Evolutionary conservation across 2,888 invertebrate species (phyloP), one percentile per base, ranked within the genome.

Genomic region (Embidobia sp.): DNA sequence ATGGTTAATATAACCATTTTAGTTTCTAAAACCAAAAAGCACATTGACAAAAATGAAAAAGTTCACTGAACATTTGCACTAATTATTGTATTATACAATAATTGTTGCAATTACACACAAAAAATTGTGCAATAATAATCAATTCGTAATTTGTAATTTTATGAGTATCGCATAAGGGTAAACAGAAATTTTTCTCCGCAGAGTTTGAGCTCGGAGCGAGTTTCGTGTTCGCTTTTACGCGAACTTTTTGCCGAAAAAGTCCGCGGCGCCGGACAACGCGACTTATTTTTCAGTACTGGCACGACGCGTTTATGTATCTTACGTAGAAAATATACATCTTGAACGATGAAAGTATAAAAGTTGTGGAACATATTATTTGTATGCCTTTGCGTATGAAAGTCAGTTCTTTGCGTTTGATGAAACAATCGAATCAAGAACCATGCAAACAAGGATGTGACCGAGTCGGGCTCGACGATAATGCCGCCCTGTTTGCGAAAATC

Each of bases 281-380:
- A 53, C 53, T 61, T 22, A 4, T 46, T 31, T 29, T 51, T 70
- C 66, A 70, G 70, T 76, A 66, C 76, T 59, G 64, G 76, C 70
- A 66, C 70, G 76, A 76, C 51, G 66, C 76, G n/a, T 78, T 77
- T 61, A 48, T 48, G 69, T 70, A 74, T 61, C 70, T 74, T 78
- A 61, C 69, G 42, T 77, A 77, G 44, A 69, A 73, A 78, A 78
- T 78, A 78, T 74, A 78, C 40, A 78, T 74, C 35, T 67, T 42
- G 73, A 74, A 78, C 70, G 66, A 69, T 74, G 70, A 78, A 70
- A 70, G 78, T 78, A 78, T 70, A 78, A 78, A 73, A 78, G 69
- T 78, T 69, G 74, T 70, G 73, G 73, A 78, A 78, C 73, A 70
- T 74, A 74, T 55, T 61, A n/a, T 67, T 63, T 67, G 61, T 77